Conservation (phyloP, 2,113 vertebrate species). For the Nerophis ophidion region DNA sequence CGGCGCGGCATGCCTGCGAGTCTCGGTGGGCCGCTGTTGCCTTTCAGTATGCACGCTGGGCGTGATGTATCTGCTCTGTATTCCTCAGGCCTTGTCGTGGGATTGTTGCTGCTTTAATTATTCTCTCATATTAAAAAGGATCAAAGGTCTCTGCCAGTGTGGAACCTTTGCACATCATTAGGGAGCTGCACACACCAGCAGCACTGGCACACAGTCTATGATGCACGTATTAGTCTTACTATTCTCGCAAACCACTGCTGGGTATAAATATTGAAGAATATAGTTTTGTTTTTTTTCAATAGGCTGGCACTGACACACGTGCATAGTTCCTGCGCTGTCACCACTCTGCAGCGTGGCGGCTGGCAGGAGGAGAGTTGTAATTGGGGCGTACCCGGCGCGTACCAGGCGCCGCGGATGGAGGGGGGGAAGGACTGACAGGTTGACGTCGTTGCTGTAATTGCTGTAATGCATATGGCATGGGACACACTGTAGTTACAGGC, state of each 20-base stretch:
- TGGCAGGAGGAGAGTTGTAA: constrained; percentile 54
- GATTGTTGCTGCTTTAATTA: constrained; percentile 76
- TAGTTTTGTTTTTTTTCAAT: too few species aligned
- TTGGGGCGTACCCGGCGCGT: constrained; percentile 53
- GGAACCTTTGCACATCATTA: constrained; percentile 64
- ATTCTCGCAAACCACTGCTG: too few species aligned
- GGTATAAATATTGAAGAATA: too few species aligned
- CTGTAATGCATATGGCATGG: constrained; percentile 26
- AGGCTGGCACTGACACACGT: constrained; percentile 9
- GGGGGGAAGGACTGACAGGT: constrained; percentile 52
- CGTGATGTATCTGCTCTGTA: constrained; percentile 57
- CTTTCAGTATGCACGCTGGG: constrained; percentile 33
- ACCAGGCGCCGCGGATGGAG: constrained; percentile 27
- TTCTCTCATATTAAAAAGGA: constrained; percentile 76
- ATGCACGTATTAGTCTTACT: constrained; percentile 32
- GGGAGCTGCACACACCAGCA: constrained; percentile 11
- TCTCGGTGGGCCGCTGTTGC: constrained; percentile 22
- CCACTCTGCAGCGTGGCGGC: constrained; percentile 25
- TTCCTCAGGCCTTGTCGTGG: constrained; percentile 60
- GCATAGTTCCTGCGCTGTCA: constrained; percentile 32
- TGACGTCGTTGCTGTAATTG: constrained; percentile 64
- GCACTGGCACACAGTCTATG: constrained; percentile 15
- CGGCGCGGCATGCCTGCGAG: constrained; percentile 23
- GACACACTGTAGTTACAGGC: constrained; percentile 16
- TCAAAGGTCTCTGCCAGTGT: constrained; percentile 71